Base-by-base conservation (phyloP, 2,113 vertebrate genomes). In the Chroicocephalus ridibundus region DNA sequence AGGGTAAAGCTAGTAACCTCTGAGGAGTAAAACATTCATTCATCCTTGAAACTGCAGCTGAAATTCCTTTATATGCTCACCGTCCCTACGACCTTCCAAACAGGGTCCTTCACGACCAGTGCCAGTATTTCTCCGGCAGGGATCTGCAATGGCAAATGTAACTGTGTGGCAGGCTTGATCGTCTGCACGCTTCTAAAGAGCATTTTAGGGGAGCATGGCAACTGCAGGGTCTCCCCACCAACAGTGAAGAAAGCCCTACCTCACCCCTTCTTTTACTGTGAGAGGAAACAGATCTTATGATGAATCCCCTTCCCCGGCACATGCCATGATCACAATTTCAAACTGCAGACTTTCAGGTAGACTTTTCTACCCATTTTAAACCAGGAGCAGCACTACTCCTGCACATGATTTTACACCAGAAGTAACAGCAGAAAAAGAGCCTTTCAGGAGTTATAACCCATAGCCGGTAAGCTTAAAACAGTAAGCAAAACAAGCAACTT, bases 71-170 rank as follows among this genome's bases (percentile, higher is more conserved):
- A 32, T 7, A 36, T 3, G 7, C 40, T 44, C 49, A 11, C 27
- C 13, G 34, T 76, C 22, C 25, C 49, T 29, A 2, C 1, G 13
- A 64, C 36, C 31, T 79, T 71, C 78, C 64, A 27, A 69, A 40
- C 7, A 90, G 15, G 27, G 42, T 6, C 10, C 26, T 19, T 49
- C 49, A 61, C 0, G 0, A 46, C 4, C 49, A 75, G 8, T 6
- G 36, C 49, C 26, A 34, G 0, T 7, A 32, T 10, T 57, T 36
- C 86, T 47, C 52, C 1, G 1, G 42, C 36, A 10, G 12, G 13
- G 11, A 55, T 61, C 22, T 55, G 22, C 38, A 58, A 10, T 2
- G 7, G 16, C 9, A 81, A 25, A 81, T 10, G 13, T 14, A 60
- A 38, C 3, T 16, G 17, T 46, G 29, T 15, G 29, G 38, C 31